These are phyloP conservation scores for Zaprionus vittiger DNA, from an alignment of 1,140 invertebrate species.

Conservation along the genomic window DNA sequence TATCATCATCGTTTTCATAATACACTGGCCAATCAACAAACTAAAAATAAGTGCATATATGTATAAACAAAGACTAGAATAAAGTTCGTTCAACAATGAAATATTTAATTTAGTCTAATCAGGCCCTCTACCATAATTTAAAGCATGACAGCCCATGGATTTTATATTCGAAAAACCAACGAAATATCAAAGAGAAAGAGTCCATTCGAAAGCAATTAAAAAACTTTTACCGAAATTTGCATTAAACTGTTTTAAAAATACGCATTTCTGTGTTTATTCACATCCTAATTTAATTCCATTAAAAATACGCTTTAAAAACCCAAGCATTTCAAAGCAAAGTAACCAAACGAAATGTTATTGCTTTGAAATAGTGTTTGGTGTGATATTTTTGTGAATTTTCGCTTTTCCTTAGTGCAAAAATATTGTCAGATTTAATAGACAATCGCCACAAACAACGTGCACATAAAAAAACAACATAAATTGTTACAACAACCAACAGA, in stretches of 20 bases:
- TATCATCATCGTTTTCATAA: constrained; percentile 31
- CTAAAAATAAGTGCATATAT: background rate
- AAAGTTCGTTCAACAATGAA: constrained; percentile 3
- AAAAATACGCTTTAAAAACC: constrained; percentile 1
- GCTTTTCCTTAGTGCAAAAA: background rate
- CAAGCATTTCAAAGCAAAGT: background rate
- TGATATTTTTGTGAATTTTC: background rate
- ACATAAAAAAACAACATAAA: constrained; percentile 50
- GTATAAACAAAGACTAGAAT: constrained; percentile 6
- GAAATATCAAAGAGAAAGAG: background rate
- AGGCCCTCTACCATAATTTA: constrained; percentile 14
- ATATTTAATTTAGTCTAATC: constrained; percentile 18
- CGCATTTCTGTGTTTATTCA: background rate
- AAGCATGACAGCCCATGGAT: constrained; percentile 1
- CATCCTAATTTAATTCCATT: background rate
- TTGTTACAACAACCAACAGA: constrained; percentile 26
- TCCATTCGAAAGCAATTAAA: background rate
- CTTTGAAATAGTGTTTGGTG: background rate
- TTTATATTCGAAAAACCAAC: background rate
- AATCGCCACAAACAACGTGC: constrained; percentile 13
- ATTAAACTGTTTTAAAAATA: constrained; percentile 3
- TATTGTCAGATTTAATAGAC: constrained; percentile 33
- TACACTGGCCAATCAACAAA: constrained; percentile 1
- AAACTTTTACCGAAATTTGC: background rate
- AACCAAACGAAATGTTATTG: background rate